Percentiles rank a stretch among this genome's conserved stretches.
Conservation (phyloP, 2,888 invertebrate species). For the Entomobrya proxima region DNA sequence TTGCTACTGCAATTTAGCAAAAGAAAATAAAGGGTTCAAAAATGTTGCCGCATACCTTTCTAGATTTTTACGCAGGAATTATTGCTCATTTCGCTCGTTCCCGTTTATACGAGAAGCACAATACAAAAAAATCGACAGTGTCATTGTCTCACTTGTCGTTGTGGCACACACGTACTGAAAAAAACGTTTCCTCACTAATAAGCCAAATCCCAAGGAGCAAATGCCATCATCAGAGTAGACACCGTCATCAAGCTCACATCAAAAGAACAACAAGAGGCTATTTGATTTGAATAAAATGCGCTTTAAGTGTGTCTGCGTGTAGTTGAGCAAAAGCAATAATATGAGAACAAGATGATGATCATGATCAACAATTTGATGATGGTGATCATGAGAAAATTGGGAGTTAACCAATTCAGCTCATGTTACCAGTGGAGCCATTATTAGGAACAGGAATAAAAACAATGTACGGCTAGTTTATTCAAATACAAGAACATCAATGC, state of each 20-base stretch:
- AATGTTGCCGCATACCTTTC: conserved; percentile 36
- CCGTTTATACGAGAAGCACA: neutral
- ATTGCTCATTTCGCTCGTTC: conserved; percentile 46
- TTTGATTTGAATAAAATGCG: conserved; percentile 68
- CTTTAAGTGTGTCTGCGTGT: conserved; percentile 1
- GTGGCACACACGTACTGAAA: too few species aligned
- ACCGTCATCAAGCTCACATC: conserved; percentile 37
- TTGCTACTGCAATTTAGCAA: neutral
- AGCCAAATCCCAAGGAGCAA: neutral
- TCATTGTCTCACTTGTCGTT: conserved; percentile 1
- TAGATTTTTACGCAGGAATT: conserved; percentile 23
- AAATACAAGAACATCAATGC: neutral
- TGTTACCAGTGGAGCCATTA: conserved; percentile 62
- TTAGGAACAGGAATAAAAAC: neutral
- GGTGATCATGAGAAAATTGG: conserved; percentile 55
- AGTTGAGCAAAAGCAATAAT: conserved; percentile 5
- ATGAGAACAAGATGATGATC: conserved; percentile 19
- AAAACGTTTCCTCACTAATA: too few species aligned
- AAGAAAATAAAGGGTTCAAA: neutral
- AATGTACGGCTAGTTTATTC: conserved; percentile 30
- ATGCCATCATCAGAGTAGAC: conserved; percentile 1
- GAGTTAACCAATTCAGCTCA: conserved; percentile 66
- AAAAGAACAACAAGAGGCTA: conserved; percentile 31
- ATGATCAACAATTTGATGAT: neutral
- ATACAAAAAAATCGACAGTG: neutral